These are phyloP conservation scores for Poeciliopsis paucimaculata DNA, from an alignment of 2,797 vertebrate species.

Conservation along the genomic window DNA sequence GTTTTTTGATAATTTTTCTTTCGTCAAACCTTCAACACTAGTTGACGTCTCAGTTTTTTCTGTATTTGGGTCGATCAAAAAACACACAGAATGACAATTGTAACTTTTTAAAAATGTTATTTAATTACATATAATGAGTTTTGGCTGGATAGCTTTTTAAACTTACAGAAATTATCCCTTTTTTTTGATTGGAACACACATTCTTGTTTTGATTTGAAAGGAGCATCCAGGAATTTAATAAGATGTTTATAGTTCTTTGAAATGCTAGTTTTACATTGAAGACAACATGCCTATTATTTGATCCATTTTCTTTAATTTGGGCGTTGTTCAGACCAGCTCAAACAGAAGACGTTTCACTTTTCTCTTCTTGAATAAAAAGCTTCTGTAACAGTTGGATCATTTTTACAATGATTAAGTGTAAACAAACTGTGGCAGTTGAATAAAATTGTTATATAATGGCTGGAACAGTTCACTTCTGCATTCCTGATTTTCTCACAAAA, in stretches of 20 bases:
- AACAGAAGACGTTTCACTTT: neutral
- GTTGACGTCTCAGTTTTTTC: too few species aligned
- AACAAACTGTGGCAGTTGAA: neutral
- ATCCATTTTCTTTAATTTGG: neutral
- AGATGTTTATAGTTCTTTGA: neutral
- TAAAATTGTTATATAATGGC: neutral
- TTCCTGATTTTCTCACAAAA: neutral
- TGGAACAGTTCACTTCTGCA: neutral
- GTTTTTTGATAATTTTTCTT: too few species aligned
- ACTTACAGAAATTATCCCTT: neutral
- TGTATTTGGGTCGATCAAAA: too few species aligned
- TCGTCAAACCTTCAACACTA: too few species aligned
- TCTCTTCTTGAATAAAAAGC: neutral
- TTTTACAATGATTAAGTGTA: neutral
- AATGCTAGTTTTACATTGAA: neutral
- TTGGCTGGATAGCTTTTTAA: neutral
- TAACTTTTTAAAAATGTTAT: too few species aligned
- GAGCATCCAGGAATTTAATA: neutral
- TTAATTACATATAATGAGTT: neutral
- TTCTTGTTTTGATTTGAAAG: neutral
- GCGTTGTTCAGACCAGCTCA: neutral
- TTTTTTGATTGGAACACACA: neutral
- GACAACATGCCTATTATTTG: neutral
- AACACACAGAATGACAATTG: too few species aligned
- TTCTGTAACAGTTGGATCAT: neutral